These are phyloP conservation scores for Hydrochoerus hydrochaeris DNA, from an alignment of 2,113 vertebrate genomes.

Conservation along the genomic window DNA sequence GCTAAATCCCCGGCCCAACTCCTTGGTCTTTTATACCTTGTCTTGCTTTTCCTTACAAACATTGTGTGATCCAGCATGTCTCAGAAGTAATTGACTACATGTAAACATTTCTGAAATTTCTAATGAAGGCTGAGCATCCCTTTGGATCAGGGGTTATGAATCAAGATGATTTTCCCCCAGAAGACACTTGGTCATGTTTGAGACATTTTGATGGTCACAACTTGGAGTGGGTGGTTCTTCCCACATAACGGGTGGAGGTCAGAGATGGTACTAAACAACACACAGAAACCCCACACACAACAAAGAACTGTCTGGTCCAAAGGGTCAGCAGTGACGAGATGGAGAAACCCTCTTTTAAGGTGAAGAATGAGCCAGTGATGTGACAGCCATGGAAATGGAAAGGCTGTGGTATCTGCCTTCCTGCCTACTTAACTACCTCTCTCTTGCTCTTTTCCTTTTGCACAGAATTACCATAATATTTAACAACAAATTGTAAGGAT, in stretches of 20 bases:
- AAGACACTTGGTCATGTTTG: background rate
- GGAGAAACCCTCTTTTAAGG: background rate
- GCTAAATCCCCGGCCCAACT: too few relatives aligned
- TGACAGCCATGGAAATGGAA: background rate
- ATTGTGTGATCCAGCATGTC: constrained; percentile 6
- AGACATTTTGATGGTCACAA: background rate
- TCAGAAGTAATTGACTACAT: background rate
- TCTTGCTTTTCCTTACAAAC: background rate
- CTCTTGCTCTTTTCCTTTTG: background rate
- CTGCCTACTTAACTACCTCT: background rate
- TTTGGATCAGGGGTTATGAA: background rate
- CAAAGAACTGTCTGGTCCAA: background rate
- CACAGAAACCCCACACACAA: background rate
- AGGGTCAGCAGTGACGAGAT: background rate
- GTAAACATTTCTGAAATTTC: background rate
- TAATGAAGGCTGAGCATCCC: background rate
- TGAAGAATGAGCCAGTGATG: background rate
- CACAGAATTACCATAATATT: background rate
- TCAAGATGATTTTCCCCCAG: background rate
- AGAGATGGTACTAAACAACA: background rate
- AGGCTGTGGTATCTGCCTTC: background rate
- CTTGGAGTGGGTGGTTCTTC: background rate
- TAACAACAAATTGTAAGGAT: background rate
- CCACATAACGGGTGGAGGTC: background rate
- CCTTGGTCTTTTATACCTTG: background rate